These are phyloP conservation scores for Ecdyonurus torrentis DNA, from an alignment of 2,888 invertebrate species.

Conservation along the genomic window DNA sequence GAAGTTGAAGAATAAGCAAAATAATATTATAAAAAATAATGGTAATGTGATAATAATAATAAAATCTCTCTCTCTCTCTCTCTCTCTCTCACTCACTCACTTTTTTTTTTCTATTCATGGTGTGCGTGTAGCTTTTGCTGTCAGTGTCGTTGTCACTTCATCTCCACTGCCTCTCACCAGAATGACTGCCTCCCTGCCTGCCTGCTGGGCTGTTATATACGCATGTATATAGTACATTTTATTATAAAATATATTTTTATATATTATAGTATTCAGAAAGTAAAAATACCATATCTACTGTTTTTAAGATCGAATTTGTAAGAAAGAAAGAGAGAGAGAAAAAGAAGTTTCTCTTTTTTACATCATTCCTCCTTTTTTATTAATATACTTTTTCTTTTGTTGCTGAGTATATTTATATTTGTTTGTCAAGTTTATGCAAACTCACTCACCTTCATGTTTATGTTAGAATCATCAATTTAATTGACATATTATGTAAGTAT, in stretches of 20 bases:
- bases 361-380: too few species aligned
- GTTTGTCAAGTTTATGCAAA: not conserved
- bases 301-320: not conserved
- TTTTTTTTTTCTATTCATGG: too few species aligned
- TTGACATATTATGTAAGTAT: too few species aligned
- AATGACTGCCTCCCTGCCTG: too few species aligned
- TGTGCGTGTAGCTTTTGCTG: too few species aligned
- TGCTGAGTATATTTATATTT: too few species aligned
- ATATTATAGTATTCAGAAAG: not conserved
- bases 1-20: not conserved
- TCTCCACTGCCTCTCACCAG: too few species aligned
- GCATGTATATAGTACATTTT: not conserved
- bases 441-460: too few species aligned
- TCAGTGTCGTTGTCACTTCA: not conserved
- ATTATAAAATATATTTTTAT: not conserved
- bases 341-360: too few species aligned
- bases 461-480: too few species aligned
- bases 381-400: not conserved
- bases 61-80: not conserved
- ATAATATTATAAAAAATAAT: not conserved
- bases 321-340: too few species aligned
- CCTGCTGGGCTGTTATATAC: not conserved
- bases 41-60: too few species aligned
- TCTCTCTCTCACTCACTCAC: not conserved
- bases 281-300: not conserved